Base-by-base conservation (phyloP, 2,113 vertebrate genomes). In the Elachura formosa region DNA sequence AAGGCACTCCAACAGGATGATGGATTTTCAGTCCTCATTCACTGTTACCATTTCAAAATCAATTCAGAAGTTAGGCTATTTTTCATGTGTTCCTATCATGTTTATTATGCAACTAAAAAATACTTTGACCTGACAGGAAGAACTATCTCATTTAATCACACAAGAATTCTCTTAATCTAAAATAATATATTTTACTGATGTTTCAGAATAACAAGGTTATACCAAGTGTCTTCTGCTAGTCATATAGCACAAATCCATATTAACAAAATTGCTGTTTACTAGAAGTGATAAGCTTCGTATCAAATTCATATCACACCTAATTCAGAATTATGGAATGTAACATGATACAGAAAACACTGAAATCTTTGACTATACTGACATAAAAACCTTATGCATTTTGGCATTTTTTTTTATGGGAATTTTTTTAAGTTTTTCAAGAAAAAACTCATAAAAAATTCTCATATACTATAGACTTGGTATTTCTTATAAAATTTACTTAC, bases 1-100 rank as follows among this genome's bases (percentile, higher is more conserved):
- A 95, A 81, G 77, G 94, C 86, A 91, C 77, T 97, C 90, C 86
- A 97, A 94, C 67, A 90, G 51, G 92, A 94, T 96, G 83, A 94
- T 88, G 87, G 67, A 84, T 91, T 93, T 81, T 56, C n/a, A 0
- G 36, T 76, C 87, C 61, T 85, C 79, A 81, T 52, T 77, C 90
- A 77, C 34, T 46, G 72, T 74, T 86, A 86, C 55, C 48, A 59
- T 45, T 74, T 63, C 75, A 59, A 86, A 93, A 95, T 80, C 82
- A 84, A 84, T 94, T 67, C 79, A 87, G 51, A 95, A 93, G 41
- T 46, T 85, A 69, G 11, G 51, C 31, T 67, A 63, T 83, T 94
- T 80, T 80, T 96, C 79, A 71, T 40, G 51, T 62, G 36, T 33
- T 90, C 59, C 49, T 62, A 90, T 76, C 36, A 23, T 88, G 80